phyloP scores from a whole-genome alignment of 1,140 invertebrate genomes.

The Euwallacea fornicatus region DNA sequence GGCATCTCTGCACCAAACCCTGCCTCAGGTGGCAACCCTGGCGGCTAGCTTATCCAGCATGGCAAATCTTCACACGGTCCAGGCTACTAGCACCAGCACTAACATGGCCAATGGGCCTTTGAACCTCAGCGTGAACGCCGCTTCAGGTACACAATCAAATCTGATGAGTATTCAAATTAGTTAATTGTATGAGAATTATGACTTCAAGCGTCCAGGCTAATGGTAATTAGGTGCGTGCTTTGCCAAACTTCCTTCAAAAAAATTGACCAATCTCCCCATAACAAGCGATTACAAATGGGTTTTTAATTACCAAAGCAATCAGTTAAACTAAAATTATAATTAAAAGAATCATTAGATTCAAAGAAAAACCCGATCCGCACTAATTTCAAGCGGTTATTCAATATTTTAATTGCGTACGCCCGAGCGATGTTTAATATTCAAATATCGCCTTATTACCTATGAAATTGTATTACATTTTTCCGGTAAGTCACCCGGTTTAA shows the following conservation, averaged over 20 bases:
- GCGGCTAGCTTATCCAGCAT: conserved; percentile 73
- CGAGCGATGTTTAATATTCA: conserved; percentile 9
- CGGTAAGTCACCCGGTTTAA: conserved; percentile 15
- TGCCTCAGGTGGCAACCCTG: conserved; percentile 68
- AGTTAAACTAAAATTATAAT: neutral
- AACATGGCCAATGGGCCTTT: conserved; percentile 70
- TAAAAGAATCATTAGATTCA: no score
- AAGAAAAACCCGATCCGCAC: neutral
- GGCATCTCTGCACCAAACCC: conserved; percentile 66
- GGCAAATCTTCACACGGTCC: conserved; percentile 64
- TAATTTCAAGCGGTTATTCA: conserved; percentile 18
- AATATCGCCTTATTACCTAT: conserved; percentile 12
- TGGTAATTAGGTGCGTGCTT: neutral
- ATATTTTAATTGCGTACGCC: conserved; percentile 9
- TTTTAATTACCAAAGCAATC: conserved; percentile 18
- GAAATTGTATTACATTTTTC: conserved; percentile 10
- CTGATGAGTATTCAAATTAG: no score
- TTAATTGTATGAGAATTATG: no score
- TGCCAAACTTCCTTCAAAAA: conserved; percentile 10
- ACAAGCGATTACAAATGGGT: conserved; percentile 7
- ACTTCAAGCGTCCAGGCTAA: no score
- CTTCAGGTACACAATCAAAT: conserved; percentile 54
- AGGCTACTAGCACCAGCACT: conserved; percentile 6
- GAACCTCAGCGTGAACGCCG: conserved; percentile 73
- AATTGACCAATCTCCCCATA: conserved; percentile 8